These are phyloP conservation scores for Leucophenga varia DNA, from an alignment of 1,140 invertebrate species.

Conservation along the genomic window DNA sequence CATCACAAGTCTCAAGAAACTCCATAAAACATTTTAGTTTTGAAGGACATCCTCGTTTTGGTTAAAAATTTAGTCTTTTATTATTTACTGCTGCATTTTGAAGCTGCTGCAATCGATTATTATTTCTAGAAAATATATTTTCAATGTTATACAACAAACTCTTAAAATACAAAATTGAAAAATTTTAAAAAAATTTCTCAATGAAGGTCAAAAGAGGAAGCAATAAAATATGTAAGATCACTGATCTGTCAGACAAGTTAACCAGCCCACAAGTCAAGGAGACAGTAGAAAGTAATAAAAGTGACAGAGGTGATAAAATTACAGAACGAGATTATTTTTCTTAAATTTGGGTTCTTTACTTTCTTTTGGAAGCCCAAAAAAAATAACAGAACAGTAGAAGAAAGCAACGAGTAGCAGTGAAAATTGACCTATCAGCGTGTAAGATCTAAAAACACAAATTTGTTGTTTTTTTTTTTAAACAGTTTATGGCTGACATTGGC, in stretches of 20 bases:
- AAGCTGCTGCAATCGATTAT: constrained; percentile 15
- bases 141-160: too few relatives aligned
- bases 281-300: constrained; percentile 41
- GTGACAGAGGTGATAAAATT: constrained; percentile 48
- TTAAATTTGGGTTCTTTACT: not conserved
- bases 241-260: constrained; percentile 39
- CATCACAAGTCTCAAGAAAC: too few relatives aligned
- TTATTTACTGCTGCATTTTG: constrained; percentile 14
- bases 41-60: too few relatives aligned
- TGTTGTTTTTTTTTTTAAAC: too few relatives aligned
- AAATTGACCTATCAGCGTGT: constrained; percentile 36
- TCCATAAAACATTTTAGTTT: too few relatives aligned
- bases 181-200: constrained; percentile 28
- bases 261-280: too few relatives aligned
- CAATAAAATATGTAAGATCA: constrained; percentile 44
- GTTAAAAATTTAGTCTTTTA: too few relatives aligned
- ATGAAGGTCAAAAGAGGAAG: constrained; percentile 25
- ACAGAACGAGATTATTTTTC: constrained; percentile 40
- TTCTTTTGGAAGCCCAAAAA: not conserved
- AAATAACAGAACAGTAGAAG: constrained; percentile 1
- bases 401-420: constrained; percentile 35
- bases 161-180: too few relatives aligned
- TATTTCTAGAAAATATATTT: too few relatives aligned
- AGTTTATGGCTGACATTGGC: too few relatives aligned
- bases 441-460: constrained; percentile 32